Conservation (phyloP, 2,888 invertebrate genomes). For the Epistrophe grossulariae region DNA sequence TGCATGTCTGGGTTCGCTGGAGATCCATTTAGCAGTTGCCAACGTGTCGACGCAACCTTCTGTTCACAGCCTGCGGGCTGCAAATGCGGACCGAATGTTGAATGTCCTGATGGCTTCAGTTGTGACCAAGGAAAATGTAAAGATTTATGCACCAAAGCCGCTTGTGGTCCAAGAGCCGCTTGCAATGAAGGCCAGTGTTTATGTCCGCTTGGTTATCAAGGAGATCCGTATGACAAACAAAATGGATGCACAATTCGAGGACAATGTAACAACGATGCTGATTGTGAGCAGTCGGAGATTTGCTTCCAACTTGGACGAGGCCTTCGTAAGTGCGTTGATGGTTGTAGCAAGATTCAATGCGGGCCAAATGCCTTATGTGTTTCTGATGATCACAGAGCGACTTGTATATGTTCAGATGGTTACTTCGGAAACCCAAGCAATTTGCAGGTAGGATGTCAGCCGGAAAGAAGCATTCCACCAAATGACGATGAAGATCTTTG, state of each 20-base stretch:
- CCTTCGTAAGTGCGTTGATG: constrained; percentile 92
- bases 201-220: constrained; percentile 91
- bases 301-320: constrained; percentile 94
- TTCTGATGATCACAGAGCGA: constrained; percentile 92
- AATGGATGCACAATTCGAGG: constrained; percentile 90
- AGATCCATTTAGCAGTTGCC: constrained; percentile 94
- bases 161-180: constrained; percentile 92
- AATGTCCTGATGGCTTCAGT: constrained; percentile 91
- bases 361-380: constrained; percentile 95
- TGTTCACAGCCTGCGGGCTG: constrained; percentile 90
- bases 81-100: constrained; percentile 88
- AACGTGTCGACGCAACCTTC: constrained; percentile 88
- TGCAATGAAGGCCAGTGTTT: constrained; percentile 92
- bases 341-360: constrained; percentile 94
- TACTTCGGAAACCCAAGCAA: constrained; percentile 93
- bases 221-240: constrained; percentile 89
- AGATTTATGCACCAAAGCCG: constrained; percentile 90
- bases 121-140: constrained; percentile 90
- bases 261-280: constrained; percentile 91
- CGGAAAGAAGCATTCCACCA: constrained; percentile 86
- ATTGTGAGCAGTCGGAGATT: constrained; percentile 93
- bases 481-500: constrained; percentile 86
- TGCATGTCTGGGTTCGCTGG: constrained; percentile 93
- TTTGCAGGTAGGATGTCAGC: constrained; percentile 91
- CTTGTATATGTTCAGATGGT: constrained; percentile 93